phyloP scores from a whole-genome alignment of 2,797 vertebrate species.

The Platalea minor region DNA sequence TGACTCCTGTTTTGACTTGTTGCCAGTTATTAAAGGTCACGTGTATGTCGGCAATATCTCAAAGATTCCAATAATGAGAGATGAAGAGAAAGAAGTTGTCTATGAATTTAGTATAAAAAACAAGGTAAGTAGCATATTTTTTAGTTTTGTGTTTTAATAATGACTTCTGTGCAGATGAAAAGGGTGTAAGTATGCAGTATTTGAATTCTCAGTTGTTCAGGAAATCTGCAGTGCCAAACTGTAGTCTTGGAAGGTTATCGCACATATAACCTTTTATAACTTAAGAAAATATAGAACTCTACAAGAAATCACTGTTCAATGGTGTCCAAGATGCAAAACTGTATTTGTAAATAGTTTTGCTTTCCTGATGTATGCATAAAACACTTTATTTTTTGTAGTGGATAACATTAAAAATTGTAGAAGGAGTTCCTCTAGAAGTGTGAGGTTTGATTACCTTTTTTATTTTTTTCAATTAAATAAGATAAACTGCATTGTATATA shows the following conservation, averaged over 20 bases:
- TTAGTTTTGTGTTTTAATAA: neutral
- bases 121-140: conserved; percentile 74
- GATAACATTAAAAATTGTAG: neutral
- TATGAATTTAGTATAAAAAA: conserved; percentile 79
- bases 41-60: conserved; percentile 83
- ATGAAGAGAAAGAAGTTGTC: conserved; percentile 90
- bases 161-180: neutral
- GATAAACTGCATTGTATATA: neutral
- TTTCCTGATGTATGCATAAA: neutral
- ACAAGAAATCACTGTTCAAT: neutral
- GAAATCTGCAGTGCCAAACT: neutral
- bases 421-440: neutral
- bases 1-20: conserved; percentile 85
- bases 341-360: neutral
- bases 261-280: neutral
- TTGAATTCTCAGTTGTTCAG: neutral
- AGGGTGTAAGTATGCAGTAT: neutral
- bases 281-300: neutral
- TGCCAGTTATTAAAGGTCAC: conserved; percentile 88
- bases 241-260: neutral
- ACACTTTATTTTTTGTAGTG: neutral
- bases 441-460: neutral
- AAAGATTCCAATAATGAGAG: conserved; percentile 85
- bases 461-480: neutral
- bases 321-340: neutral